phyloP scores from a whole-genome alignment of 1,140 invertebrate genomes.

The Macrotrachela quadricornifera region DNA sequence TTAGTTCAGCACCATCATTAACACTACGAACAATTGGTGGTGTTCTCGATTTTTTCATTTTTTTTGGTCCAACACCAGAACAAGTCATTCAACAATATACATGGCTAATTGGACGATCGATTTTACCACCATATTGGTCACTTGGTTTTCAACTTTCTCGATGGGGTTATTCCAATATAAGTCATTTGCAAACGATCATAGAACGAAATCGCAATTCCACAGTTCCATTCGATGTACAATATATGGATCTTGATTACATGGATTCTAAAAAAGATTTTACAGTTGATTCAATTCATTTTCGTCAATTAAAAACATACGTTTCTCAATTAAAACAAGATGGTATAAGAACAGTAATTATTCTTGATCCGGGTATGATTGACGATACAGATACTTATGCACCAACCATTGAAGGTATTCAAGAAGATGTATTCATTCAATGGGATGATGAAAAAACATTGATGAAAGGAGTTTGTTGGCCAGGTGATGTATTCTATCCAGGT shows the following conservation, averaged over 20 bases:
- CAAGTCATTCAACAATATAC: constrained; percentile 51
- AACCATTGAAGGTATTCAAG: constrained; percentile 15
- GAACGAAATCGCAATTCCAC: constrained; percentile 11
- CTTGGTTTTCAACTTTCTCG: constrained; percentile 65
- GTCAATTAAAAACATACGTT: constrained; percentile 17
- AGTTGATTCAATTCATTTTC: constrained; percentile 14
- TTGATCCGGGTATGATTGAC: constrained; percentile 21
- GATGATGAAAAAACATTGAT: constrained; percentile 8
- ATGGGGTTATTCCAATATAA: constrained; percentile 18
- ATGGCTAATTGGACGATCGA: constrained; percentile 39
- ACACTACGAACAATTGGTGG: constrained; percentile 23
- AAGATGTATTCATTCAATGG: constrained; percentile 18
- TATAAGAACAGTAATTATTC: constrained; percentile 21
- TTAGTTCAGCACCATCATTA: constrained; percentile 14
- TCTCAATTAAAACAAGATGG: constrained; percentile 17
- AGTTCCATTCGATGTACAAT: constrained; percentile 22
- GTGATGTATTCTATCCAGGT: not conserved
- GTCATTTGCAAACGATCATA: constrained; percentile 13
- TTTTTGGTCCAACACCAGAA: constrained; percentile 35
- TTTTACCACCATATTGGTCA: constrained; percentile 56
- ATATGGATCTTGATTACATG: constrained; percentile 29
- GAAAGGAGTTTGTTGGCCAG: constrained; percentile 11
- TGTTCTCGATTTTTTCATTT: constrained; percentile 25
- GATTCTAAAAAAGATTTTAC: constrained; percentile 19
- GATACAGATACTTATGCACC: constrained; percentile 19